Base-by-base conservation (phyloP, 2,888 invertebrate genomes). In the Dynastes hyllus region DNA sequence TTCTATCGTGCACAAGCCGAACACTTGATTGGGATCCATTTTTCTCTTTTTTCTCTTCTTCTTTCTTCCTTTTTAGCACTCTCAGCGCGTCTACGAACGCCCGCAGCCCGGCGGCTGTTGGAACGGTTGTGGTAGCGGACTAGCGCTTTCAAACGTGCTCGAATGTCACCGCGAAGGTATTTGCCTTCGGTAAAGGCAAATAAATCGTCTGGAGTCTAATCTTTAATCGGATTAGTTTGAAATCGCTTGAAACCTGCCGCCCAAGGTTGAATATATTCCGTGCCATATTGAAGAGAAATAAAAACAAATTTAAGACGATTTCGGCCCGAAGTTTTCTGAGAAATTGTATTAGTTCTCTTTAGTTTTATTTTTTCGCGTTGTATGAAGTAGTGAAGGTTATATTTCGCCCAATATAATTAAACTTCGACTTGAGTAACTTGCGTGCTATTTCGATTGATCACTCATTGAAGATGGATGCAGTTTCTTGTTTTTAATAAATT, bases 1-100 rank as follows among this genome's bases (percentile, higher is more conserved):
- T 73, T 58, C 51, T 22, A 22, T 37, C 55, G 8, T 2, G 8
- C 22, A 22, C 8, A 22, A 16, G 55, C n/a, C 73, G 40, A 61
- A 73, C 73, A 73, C 73, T 73, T 73, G 73, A 73, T 58, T 73
- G 37, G 40, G 73, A 40, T 73, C 29, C 73, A 58, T 73, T 73
- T 73, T 73, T 58, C 37, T 53, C 22, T 71, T 40, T 73, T 22
- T 22, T 55, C 55, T 45, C 45, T 45, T 45, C 45, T 45, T 45
- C 45, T 11, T 45, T 11, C 45, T 45, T 55, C 55, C 22, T 22
- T 16, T 55, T 55, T 55, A 55, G 58, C 37, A n/a, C 16, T n/a
- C 51, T 16, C 16, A 37, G 58, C 58, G 58, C 73, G 73, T 73
- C 73, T 58, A 40, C 29, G 53, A 37, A n/a, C 55, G 55, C n/a